Base-by-base conservation (phyloP, 2,888 invertebrate genomes). In the Catonia carolina region DNA sequence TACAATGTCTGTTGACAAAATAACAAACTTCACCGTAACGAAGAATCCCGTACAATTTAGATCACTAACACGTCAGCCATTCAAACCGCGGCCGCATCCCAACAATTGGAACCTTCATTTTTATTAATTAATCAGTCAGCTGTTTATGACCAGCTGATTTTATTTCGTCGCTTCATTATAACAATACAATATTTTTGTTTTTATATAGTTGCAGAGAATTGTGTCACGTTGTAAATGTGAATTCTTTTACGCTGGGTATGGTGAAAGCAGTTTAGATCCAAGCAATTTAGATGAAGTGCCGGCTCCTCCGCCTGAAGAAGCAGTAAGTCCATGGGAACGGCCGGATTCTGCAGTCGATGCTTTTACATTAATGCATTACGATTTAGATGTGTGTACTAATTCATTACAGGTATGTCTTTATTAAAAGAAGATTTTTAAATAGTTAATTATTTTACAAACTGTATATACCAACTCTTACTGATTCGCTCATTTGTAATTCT, bases 291-390 rank as follows among this genome's bases (percentile, higher is more conserved):
- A 79, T 39, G 80, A 83, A 66, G 79, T 85, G 8, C 86, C 86
- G 8, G 83, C 84, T 2, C 84, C 84, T 0, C 86, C 87, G 3
- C 69, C 67, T 20, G 84, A 85, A 67, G 84, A 84, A 63, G 78
- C 80, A 1, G 77, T 83, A 2, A 84, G 84, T 36, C 83, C 83
- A 1, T 91, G 91, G 86, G 86, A 87, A 67, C 82, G 85, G 59
- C 80, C 84, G 63, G 87, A 89, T 66, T 88, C 89, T 60, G 92
- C 94, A 1, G 93, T 94, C 45, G 97, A 99, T 77, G 93, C 95
- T 2, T 96, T 99, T 72, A 97, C 96, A 0, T 78, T 99, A 49
- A 94, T 97, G 85, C 99, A 99, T 76, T 93, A 99, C 71, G 98
- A 98, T 75, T 79, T 99, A 33, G 95, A 97, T 70, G 94, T 96